A percentile compares a stretch with the other conserved stretches of the same genome.
Evolutionary conservation across 1,140 invertebrate species (phyloP).

Genomic region (Atta texana): DNA sequence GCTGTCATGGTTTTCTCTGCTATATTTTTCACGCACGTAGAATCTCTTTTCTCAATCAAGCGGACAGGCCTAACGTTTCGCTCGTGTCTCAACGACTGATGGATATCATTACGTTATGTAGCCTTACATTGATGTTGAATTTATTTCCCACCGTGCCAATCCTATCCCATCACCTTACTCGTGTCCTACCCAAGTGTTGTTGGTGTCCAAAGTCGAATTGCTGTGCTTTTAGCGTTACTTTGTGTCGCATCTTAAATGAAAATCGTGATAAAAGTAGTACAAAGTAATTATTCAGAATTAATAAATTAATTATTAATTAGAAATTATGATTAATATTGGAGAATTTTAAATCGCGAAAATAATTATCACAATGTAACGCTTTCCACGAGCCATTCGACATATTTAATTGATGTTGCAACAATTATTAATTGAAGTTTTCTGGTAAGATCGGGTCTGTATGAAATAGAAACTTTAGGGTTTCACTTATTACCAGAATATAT

Average conservation of each 20-base stretch:
- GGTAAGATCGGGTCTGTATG: constrained; percentile 75
- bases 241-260: background rate
- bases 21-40: constrained; percentile 54
- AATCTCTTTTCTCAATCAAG: constrained; percentile 52
- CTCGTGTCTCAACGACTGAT: constrained; percentile 84
- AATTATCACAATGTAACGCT: constrained; percentile 25
- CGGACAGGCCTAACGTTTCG: constrained; percentile 83
- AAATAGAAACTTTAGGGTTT: constrained; percentile 40
- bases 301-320: background rate
- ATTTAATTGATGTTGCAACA: constrained; percentile 56
- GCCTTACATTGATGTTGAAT: constrained; percentile 85
- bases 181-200: background rate
- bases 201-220: constrained; percentile 20
- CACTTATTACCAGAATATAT: constrained; percentile 6
- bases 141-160: background rate
- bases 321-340: background rate
- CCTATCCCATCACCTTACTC: background rate
- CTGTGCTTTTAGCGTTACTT: constrained; percentile 33
- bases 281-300: background rate
- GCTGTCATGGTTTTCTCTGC: constrained; percentile 1
- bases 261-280: background rate
- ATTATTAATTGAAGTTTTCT: constrained; percentile 52
- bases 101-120: constrained; percentile 85
- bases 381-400: constrained; percentile 34
- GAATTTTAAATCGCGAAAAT: background rate